Percentiles rank a stretch among this genome's conserved stretches.
Evolutionary conservation across 1,140 invertebrate species (phyloP).

Genomic region (Bombus haemorrhoidalis): DNA sequence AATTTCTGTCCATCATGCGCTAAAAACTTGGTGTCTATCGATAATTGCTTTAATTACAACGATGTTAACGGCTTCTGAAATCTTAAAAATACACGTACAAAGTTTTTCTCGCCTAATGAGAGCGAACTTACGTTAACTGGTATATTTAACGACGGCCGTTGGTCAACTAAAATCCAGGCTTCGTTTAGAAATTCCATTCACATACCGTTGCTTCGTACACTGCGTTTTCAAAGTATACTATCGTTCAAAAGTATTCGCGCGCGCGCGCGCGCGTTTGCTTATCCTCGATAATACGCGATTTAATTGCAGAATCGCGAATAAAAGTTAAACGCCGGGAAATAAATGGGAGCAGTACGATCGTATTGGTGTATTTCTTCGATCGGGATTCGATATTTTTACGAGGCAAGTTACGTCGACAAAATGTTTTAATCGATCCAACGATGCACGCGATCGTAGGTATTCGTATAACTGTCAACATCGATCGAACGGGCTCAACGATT

Average conservation of each 20-base stretch:
- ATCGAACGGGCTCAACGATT: constrained; percentile 21
- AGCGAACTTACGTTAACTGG: neutral
- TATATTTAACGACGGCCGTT: neutral
- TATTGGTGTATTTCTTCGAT: neutral
- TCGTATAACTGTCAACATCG: constrained; percentile 47
- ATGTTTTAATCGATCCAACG: constrained; percentile 16
- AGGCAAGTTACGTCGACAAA: neutral
- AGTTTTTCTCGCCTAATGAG: constrained; percentile 16
- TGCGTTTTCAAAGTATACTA: neutral
- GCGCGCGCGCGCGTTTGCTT: too few relatives aligned
- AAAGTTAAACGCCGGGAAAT: too few relatives aligned
- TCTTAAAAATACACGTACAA: neutral
- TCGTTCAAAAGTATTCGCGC: neutral
- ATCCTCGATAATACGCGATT: too few relatives aligned
- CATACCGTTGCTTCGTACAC: too few relatives aligned
- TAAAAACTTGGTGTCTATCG: constrained; percentile 26
- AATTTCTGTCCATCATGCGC: neutral
- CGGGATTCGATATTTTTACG: neutral
- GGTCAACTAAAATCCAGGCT: neutral
- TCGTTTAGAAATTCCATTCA: neutral
- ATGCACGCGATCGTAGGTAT: neutral
- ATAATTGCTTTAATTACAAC: constrained; percentile 54
- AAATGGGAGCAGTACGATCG: neutral
- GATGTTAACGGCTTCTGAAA: constrained; percentile 1
- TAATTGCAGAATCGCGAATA: too few relatives aligned